A percentile compares a stretch with the other conserved stretches of the same genome.
These are phyloP conservation scores for Halisarca cf. caerulea DNA, from an alignment of 37 sponge, comb jelly and placozoan species.

Conservation along the genomic window DNA sequence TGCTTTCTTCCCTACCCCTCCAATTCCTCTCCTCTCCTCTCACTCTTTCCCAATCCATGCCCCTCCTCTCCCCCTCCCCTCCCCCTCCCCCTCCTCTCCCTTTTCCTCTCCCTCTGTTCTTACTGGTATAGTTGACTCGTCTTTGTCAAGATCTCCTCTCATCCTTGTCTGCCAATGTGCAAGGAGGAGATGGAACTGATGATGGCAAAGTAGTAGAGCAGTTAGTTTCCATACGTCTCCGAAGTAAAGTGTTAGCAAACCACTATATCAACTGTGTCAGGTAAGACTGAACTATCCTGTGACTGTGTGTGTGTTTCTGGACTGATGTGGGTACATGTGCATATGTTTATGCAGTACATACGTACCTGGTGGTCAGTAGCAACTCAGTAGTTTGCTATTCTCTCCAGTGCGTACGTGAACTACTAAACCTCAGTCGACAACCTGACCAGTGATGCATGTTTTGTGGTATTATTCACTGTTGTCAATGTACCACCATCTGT, in stretches of 20 bases:
- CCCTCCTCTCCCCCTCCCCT: conserved; percentile 44
- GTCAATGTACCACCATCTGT: too few relatives aligned
- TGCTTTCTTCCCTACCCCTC: conserved; percentile 17
- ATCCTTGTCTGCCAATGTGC: conserved; percentile 56
- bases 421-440: too few relatives aligned
- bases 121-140: conserved; percentile 41
- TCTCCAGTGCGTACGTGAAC: background rate
- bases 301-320: too few relatives aligned
- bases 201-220: conserved; percentile 79
- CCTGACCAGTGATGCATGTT: too few relatives aligned
- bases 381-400: background rate
- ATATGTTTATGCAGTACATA: background rate
- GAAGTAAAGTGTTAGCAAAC: conserved; percentile 85
- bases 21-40: conserved; percentile 30
- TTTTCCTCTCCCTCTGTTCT: background rate
- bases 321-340: background rate
- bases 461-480: too few relatives aligned
- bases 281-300: conserved; percentile 24
- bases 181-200: conserved; percentile 51
- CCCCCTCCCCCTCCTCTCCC: conserved; percentile 41
- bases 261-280: conserved; percentile 87
- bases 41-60: conserved; percentile 25
- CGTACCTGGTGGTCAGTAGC: background rate
- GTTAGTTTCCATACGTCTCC: conserved; percentile 72
- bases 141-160: conserved; percentile 65